Evolutionary conservation across 37 sponge, comb jelly and placozoan genomes (phyloP).

Genomic region (Mnemiopsis leidyi): DNA sequence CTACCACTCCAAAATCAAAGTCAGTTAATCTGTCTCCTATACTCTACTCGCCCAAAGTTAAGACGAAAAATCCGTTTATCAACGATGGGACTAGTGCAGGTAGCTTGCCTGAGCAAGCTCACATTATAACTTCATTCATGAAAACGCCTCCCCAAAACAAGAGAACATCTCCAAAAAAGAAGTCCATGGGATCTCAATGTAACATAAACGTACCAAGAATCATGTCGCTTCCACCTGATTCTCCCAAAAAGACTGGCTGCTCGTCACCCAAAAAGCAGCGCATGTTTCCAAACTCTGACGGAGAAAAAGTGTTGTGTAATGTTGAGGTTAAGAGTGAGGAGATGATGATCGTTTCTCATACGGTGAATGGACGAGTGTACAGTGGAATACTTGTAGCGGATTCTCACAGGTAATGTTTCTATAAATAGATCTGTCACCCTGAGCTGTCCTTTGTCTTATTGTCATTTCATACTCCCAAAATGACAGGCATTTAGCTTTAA

Average conservation of each 20-base stretch:
- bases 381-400: constrained; percentile 11
- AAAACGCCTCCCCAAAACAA: not conserved
- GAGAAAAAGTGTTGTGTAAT: not conserved
- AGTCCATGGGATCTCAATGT: not conserved
- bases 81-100: not conserved
- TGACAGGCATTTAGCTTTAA: no score
- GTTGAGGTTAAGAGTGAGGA: not conserved
- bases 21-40: constrained; percentile 40
- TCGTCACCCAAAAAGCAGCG: no score
- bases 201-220: not conserved
- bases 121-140: not conserved
- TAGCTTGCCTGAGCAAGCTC: not conserved
- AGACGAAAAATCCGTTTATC: not conserved
- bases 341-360: not conserved
- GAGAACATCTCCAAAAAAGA: not conserved
- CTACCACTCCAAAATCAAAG: not conserved
- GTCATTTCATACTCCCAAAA: no score
- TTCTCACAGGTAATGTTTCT: constrained; percentile 34
- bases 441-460: no score
- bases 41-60: constrained; percentile 6
- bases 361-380: not conserved
- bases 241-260: not conserved
- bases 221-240: not conserved
- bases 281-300: not conserved
- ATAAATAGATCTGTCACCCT: no score